These are phyloP conservation scores for Anolis apletophallus DNA, from an alignment of 2,797 vertebrate genomes.

Conservation along the genomic window DNA sequence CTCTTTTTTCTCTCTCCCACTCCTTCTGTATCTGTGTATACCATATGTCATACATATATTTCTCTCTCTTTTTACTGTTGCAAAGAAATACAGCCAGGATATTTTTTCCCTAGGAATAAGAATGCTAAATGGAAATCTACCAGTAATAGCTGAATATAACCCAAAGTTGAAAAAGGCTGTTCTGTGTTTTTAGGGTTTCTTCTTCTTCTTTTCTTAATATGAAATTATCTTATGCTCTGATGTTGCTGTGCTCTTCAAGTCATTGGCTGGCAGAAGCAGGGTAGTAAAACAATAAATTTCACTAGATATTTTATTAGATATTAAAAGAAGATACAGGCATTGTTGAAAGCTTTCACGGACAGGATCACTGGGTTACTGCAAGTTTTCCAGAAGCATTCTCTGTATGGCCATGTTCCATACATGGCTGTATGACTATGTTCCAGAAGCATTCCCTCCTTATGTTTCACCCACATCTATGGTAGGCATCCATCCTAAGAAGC, in stretches of 20 bases:
- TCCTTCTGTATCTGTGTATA: neutral
- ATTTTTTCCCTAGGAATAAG: neutral
- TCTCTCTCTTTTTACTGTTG: neutral
- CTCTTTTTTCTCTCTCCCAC: neutral
- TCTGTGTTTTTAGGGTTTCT: no score
- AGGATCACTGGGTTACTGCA: no score
- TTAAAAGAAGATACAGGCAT: no score
- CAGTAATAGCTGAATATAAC: neutral
- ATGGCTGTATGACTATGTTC: no score
- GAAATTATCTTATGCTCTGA: neutral
- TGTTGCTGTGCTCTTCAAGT: neutral
- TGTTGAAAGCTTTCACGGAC: no score
- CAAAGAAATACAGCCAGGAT: slow-evolving; percentile 28
- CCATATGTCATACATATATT: slow-evolving; percentile 25
- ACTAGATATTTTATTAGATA: neutral
- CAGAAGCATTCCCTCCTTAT: no score
- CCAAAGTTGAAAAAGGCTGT: neutral
- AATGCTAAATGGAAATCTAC: neutral
- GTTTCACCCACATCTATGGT: no score
- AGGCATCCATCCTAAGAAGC: no score
- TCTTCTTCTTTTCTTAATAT: neutral
- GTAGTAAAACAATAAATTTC: slow-evolving; percentile 3
- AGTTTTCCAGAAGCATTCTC: no score
- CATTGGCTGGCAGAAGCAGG: neutral
- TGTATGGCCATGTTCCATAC: no score